Conservation (phyloP, 2,797 vertebrate species). For the Cynopterus sphinx region DNA sequence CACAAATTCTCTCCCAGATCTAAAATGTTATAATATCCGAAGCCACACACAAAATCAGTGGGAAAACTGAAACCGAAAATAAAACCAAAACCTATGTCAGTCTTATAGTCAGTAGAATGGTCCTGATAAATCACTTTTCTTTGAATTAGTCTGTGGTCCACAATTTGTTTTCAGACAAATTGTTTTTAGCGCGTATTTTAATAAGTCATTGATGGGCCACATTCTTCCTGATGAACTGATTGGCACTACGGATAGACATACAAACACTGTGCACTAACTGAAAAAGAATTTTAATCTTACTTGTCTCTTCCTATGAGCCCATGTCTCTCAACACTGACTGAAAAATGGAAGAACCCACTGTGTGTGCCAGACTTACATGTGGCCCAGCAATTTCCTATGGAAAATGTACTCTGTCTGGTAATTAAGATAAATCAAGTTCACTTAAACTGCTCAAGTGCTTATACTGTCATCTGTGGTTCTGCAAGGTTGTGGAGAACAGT, state of each 20-base stretch:
- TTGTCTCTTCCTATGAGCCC: conserved; percentile 55
- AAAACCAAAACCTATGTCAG: conserved; percentile 3
- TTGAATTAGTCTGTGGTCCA: not conserved
- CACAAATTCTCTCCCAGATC: not conserved
- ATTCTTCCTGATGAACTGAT: not conserved
- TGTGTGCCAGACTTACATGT: conserved; percentile 78
- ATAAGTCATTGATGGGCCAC: not conserved
- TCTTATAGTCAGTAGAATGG: not conserved
- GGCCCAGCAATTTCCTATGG: conserved; percentile 80
- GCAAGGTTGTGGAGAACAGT: conserved; percentile 49
- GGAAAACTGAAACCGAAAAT: not conserved
- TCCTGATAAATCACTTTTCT: not conserved
- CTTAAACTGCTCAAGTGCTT: conserved; percentile 73
- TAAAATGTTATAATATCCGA: not conserved
- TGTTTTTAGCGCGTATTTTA: not conserved
- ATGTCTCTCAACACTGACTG: conserved; percentile 53
- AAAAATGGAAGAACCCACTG: conserved; percentile 70
- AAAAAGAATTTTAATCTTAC: conserved; percentile 59
- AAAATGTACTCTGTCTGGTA: conserved; percentile 77
- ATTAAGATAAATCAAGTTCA: conserved; percentile 76
- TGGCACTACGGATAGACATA: not conserved
- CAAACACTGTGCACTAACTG: not conserved
- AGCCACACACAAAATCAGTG: not conserved
- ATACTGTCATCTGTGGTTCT: conserved; percentile 37
- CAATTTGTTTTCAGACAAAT: not conserved